Evolutionary conservation across 1,140 invertebrate species (phyloP).

Genomic region (Aphis craccivora): DNA sequence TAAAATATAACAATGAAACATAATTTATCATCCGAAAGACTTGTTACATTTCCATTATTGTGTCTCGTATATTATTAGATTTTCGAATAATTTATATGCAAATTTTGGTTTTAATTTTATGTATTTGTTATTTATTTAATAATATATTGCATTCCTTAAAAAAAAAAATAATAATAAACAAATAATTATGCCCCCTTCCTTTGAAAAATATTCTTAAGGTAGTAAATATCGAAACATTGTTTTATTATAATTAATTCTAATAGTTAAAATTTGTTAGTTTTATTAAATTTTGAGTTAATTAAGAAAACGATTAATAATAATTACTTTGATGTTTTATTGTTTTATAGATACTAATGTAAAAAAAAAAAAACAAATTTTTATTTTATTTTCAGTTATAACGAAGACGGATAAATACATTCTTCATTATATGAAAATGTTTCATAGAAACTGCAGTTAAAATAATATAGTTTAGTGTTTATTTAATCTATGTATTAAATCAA

Average conservation of each 20-base stretch:
- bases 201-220: neutral
- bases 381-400: too few relatives aligned
- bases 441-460: neutral
- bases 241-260: neutral
- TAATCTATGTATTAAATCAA: neutral
- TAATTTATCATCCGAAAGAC: neutral
- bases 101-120: neutral
- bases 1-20: neutral
- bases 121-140: neutral
- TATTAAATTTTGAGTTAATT: neutral
- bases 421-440: neutral
- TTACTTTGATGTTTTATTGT: neutral
- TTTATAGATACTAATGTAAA: neutral
- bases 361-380: neutral
- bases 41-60: slow-evolving; percentile 7
- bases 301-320: neutral
- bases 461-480: neutral
- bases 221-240: neutral
- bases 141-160: neutral
- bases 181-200: neutral
- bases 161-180: too few relatives aligned
- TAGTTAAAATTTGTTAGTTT: neutral
- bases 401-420: too few relatives aligned
- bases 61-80: neutral
- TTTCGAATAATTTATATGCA: neutral